Base-by-base conservation (phyloP, 2,888 invertebrate species). In the Dorcus hopei region DNA sequence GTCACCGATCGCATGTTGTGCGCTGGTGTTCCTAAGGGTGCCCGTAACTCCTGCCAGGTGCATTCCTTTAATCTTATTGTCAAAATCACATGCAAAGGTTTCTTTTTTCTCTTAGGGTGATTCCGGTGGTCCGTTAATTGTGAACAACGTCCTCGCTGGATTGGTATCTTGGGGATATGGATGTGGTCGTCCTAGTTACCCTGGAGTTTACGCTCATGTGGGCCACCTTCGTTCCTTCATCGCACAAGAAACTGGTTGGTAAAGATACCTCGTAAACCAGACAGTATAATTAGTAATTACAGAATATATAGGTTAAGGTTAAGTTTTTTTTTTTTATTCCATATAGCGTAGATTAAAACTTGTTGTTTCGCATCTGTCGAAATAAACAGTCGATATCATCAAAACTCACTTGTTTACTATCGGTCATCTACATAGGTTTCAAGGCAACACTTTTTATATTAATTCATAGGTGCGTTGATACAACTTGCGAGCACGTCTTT, bases 151-250 rank as follows among this genome's bases (percentile, higher is more conserved):
- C 9, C 42, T 42, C 6, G 42, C 77, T 86, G 87, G 89, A 9
- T 84, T 93, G 19, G 92, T 93, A 1, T 92, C 92, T 2, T 73
- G 71, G 72, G 72, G 72, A 7, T 57, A 61, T 23, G 72, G 72
- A 53, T 73, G 73, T 51, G 72, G 68, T 19, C 59, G 65, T 9
- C 60, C 64, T 9, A 45, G 52, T 3, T 66, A 51, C 43, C 72
- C 73, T 7, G 72, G 72, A 41, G 69, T 73, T 1, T 73, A 73
- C 47, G 52, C 70, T n/a, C 68, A 65, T 54, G 65, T 71, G 11
- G 53, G 69, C n/a, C 59, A 56, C 9, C 59, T 70, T 9, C 63
- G 68, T 14, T 45, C 51, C 33, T 71, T 61, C 47, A 68, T 70
- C 45, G 49, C 51, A 5, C 45, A 45, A 38, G 6, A 45, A 7